A percentile compares a stretch with the other conserved stretches of the same genome.
These are phyloP conservation scores for Rattus norvegicus DNA, from an alignment of 2,113 vertebrate genomes.

Conservation along the genomic window DNA sequence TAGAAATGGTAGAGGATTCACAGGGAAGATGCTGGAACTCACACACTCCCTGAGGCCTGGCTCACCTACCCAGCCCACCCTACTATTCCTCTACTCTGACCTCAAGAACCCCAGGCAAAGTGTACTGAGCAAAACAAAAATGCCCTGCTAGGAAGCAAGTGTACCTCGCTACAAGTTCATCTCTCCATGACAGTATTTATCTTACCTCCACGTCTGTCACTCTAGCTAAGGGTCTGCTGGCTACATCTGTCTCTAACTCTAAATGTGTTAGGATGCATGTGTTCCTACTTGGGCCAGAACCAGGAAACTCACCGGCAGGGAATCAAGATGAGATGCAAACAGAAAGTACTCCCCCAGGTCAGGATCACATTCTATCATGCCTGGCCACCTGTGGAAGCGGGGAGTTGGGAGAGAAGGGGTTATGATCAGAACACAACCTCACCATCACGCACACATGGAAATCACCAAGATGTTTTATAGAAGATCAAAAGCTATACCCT, in stretches of 20 bases:
- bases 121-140: slow-evolving; percentile 27
- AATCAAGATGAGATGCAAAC: slow-evolving; percentile 81
- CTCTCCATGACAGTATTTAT: not conserved
- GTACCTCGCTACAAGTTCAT: not conserved
- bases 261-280: not conserved
- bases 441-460: slow-evolving; percentile 9
- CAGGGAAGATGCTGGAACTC: not conserved
- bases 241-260: slow-evolving; percentile 43
- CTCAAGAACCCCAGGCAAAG: slow-evolving; percentile 49
- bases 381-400: slow-evolving; percentile 85
- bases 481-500: not conserved
- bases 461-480: not conserved
- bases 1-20: slow-evolving; percentile 8
- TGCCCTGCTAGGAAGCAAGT: not conserved
- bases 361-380: slow-evolving; percentile 86
- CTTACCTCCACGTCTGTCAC: slow-evolving; percentile 33
- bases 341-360: slow-evolving; percentile 83
- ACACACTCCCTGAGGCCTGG: not conserved
- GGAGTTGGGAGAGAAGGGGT: not conserved
- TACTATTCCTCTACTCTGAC: slow-evolving; percentile 27
- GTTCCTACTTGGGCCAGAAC: slow-evolving; percentile 19
- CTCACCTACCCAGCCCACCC: not conserved
- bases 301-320: slow-evolving; percentile 82
- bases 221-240: slow-evolving; percentile 10
- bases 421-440: slow-evolving; percentile 40